Evolutionary conservation across 2,888 invertebrate genomes (phyloP).

Genomic region (Linyphia triangularis): DNA sequence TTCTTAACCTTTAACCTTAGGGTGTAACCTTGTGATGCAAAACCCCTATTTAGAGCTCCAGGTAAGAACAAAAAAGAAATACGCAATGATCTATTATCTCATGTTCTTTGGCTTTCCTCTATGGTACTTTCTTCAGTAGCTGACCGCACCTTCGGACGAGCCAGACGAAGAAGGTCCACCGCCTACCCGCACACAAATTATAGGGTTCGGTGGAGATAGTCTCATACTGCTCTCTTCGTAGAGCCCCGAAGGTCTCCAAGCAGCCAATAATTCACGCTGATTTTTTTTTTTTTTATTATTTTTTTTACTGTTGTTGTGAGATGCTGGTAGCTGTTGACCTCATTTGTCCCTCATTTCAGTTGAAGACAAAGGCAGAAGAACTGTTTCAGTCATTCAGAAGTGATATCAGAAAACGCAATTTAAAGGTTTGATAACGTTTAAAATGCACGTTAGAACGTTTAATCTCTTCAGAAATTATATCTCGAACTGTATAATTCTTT

Average conservation of each 20-base stretch:
- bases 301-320: not conserved
- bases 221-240: not conserved
- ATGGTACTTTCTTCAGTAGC: conserved; percentile 44
- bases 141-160: conserved; percentile 51
- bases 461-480: too few relatives aligned
- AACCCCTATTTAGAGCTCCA: conserved; percentile 47
- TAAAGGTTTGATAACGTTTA: too few relatives aligned
- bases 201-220: conserved; percentile 29
- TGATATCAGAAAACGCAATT: too few relatives aligned
- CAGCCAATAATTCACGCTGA: not conserved
- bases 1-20: conserved; percentile 36
- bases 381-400: too few relatives aligned
- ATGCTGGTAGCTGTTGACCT: not conserved
- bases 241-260: not conserved
- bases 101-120: conserved; percentile 29
- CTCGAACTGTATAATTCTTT: too few relatives aligned
- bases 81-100: conserved; percentile 47
- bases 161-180: conserved; percentile 14
- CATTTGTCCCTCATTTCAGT: too few relatives aligned
- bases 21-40: conserved; percentile 41
- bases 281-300: not conserved
- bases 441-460: too few relatives aligned
- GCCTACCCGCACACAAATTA: conserved; percentile 64
- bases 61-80: not conserved
- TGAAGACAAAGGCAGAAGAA: too few relatives aligned